Evolutionary conservation across 53 echinoderm and acorn worm species (phyloP), one percentile per base, ranked within the genome.

Genomic region (Mesocentrotus franciscanus): DNA sequence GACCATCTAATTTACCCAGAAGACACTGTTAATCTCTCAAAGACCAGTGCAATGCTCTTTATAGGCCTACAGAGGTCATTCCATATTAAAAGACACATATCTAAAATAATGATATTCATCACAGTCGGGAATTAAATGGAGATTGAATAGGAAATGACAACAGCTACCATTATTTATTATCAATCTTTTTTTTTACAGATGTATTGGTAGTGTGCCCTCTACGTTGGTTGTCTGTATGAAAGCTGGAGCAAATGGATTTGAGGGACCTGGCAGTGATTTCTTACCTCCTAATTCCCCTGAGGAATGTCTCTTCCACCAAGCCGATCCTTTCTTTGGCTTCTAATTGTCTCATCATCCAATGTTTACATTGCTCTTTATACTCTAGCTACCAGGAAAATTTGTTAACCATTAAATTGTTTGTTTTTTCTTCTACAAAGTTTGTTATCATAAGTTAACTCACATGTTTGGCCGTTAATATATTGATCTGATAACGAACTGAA

Each of bases 191-290:
- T n/a, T 68, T 87, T 81, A 16, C 95, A 98, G 98, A 89, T 98
- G 98, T 90, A 92, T 97, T 14, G 94, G 95, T 10, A 90, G 95
- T 61, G 33, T 91, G 18, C 96, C 93, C 11, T 64, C 78, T 76
- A 84, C 97, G 57, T 78, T 92, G 83, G 96, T 97, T 56, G 96
- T 97, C 3, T 98, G 98, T 56, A 96, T 98, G 96, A 94, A 94
- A 17, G 98, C 98, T 10, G 96, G 96, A 35, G 66, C 70, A 10
- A 66, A 32, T 10, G 98, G 97, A 57, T 98, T 98, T 78, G 91
- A 85, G 16, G 95, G 96, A 18, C 90, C 85, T 18, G 42, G 22
- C 26, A 59, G 35, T 61, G 95, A 94, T 68, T 94, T 94, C 85
- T 62, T 94, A 9, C 95, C 95, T 11, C n/a, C 85, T 10, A 87